phyloP scores from a whole-genome alignment of 2,888 invertebrate genomes.

The Phlogophora meticulosa region DNA sequence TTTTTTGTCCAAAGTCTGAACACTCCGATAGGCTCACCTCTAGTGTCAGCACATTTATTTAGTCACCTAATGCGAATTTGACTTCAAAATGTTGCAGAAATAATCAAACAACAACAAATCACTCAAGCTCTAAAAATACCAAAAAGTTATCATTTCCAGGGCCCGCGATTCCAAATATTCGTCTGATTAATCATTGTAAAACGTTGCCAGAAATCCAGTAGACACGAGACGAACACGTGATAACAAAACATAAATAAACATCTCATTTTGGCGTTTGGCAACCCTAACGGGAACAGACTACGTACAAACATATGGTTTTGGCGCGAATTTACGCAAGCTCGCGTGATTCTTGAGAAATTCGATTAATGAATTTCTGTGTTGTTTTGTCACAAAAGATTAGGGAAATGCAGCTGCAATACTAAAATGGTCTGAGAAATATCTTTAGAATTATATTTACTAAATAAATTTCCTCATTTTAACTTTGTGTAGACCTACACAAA shows the following conservation, averaged over 20 bases:
- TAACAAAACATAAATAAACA: slow-evolving; percentile 63
- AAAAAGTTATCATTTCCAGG: neutral
- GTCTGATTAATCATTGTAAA: slow-evolving; percentile 5
- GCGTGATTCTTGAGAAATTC: slow-evolving; percentile 36
- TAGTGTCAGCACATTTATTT: too few relatives aligned
- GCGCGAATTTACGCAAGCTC: slow-evolving; percentile 49
- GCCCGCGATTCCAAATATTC: slow-evolving; percentile 8
- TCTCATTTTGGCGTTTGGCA: slow-evolving; percentile 71
- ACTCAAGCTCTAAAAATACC: neutral
- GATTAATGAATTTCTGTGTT: slow-evolving; percentile 14
- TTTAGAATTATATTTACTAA: too few relatives aligned
- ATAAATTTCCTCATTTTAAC: too few relatives aligned
- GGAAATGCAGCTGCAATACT: neutral
- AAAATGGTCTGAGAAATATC: slow-evolving; percentile 12
- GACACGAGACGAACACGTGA: slow-evolving; percentile 64
- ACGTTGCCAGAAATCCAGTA: slow-evolving; percentile 44
- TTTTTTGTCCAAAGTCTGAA: too few relatives aligned
- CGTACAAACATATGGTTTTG: slow-evolving; percentile 51
- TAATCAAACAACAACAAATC: neutral
- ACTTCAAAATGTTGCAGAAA: neutral
- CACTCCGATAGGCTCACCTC: too few relatives aligned
- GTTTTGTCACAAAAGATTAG: neutral
- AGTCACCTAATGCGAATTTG: too few relatives aligned
- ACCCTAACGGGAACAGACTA: slow-evolving; percentile 55
- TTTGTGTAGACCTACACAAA: too few relatives aligned